Conservation (phyloP, 2,888 invertebrate species). For the Choreutis nemorana region DNA sequence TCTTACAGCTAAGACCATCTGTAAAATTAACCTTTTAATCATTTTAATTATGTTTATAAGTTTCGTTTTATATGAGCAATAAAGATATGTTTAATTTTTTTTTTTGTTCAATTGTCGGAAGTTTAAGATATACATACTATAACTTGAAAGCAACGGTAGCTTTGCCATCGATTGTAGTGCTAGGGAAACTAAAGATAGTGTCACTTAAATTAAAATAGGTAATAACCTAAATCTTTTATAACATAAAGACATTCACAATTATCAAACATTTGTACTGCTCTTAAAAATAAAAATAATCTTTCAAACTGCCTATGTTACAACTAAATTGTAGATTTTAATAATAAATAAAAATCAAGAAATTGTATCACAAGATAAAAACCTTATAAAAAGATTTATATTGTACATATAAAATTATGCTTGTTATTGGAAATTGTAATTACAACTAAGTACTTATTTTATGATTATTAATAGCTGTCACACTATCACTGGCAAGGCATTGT, state of each 20-base stretch:
- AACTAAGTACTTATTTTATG: constrained; percentile 1
- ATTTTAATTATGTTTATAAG: no score
- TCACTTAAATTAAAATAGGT: no score
- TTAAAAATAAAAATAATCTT: constrained; percentile 5
- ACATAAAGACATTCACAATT: background rate
- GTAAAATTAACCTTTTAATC: no score
- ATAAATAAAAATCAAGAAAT: constrained; percentile 10
- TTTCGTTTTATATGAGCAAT: no score
- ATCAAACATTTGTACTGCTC: constrained; percentile 3
- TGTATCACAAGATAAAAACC: constrained; percentile 12
- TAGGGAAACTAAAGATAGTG: no score
- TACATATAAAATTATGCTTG: constrained; percentile 4
- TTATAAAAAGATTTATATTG: constrained; percentile 3
- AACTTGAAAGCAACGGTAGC: no score
- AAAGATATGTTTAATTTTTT: no score
- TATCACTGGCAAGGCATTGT: constrained; percentile 33
- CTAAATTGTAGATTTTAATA: constrained; percentile 9
- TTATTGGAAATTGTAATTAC: constrained; percentile 1
- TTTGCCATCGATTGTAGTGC: no score
- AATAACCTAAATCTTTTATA: background rate
- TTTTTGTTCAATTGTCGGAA: no score
- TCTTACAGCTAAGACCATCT: no score
- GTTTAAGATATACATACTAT: no score
- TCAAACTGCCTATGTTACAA: constrained; percentile 14
- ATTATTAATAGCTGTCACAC: constrained; percentile 21